Evolutionary conservation across 2,113 vertebrate genomes (phyloP), one percentile per base, ranked within the genome.

Genomic region (Pseudorectes ferrugineus): DNA sequence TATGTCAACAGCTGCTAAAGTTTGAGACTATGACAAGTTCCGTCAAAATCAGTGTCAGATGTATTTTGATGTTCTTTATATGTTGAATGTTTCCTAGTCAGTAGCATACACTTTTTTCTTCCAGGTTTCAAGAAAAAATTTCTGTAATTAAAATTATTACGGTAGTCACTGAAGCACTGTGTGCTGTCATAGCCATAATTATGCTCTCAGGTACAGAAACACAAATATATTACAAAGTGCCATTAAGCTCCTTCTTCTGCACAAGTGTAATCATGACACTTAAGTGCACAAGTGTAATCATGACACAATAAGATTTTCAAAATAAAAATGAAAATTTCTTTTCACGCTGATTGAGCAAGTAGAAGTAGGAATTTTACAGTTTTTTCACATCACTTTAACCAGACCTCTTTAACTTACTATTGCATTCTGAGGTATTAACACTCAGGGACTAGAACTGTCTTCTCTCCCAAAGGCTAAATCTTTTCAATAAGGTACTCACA

Each of bases 401-500:
- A 82, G 26, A 82, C 11, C 8, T 92, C 43, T 49, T 68, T 62
- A 94, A 92, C 31, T 85, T 67, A 48, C 14, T 49, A 16, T 75
- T 85, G 11, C 35, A 38, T 63, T 68, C 33, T 82, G 62, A 96
- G 7, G 7, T 33, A 92, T n/a, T 52, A 84, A 48, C 68, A 52
- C 22, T 65, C 26, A 92, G 38, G 28, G 57, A 84, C 20, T 35
- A 79, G 79, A 96, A 96, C 79, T 18, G 10, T 76, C 40, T 88
- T 79, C 48, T 28, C 17, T 92, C 63, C n/a, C 66, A 83, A 88
- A 51, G 11, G 21, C 16, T 91, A 92, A 81, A 85, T 58, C 35
- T 91, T 93, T 94, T 85, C 63, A 93, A 49, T 95, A 79, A 94
- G 14, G 24, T 90, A 38, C 36, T 88, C 85, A 83, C 12, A 95